Evolutionary conservation across 2,888 invertebrate genomes (phyloP), one percentile per base, ranked within the genome.

Genomic region (Mesorhabditis belari): DNA sequence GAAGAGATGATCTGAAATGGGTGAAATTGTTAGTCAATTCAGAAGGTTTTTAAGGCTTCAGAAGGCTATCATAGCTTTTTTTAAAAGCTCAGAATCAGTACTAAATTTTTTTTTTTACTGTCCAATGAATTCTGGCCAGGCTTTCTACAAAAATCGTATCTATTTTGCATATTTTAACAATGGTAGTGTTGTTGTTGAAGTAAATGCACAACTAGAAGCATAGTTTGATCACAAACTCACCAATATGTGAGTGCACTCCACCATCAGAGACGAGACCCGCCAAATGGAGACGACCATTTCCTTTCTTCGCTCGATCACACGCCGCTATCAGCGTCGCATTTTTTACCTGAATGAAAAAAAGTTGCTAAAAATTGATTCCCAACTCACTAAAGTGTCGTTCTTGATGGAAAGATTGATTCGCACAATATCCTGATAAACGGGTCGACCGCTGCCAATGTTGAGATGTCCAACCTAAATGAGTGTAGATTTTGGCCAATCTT

Each of bases 361-460:
- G 44, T 49, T 12, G 25, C 23, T n/a, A 58, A 58, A 50, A 50
- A 49, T 58, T 51, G 25, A 25, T 50, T 50, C 9, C n/a, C 24
- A 29, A 58, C 63, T 23, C 5, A 70, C 70, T 57, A 73, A 58
- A 2, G 67, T 64, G 54, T 74, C 71, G 49, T 75, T 74, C 44
- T 77, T 72, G 21, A 81, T 77, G 27, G 82, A 75, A 67, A 81
- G 70, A 66, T 83, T 82, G 62, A 84, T 84, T 9, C 83, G 75
- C 23, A 84, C 82, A 58, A 83, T 84, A 70, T 83, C 83, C 76
- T 84, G 83, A 65, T 82, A 83, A 62, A 84, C 77, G 17, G 82
- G 82, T 26, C 83, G 75, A 12, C 83, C 83, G 56, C 83, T 82
- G 12, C 83, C 83, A 60, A 84, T 83, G 69, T 84, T 83, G 72